Conservation (phyloP, 2,888 invertebrate genomes). For the Amblyteles armatorius region DNA sequence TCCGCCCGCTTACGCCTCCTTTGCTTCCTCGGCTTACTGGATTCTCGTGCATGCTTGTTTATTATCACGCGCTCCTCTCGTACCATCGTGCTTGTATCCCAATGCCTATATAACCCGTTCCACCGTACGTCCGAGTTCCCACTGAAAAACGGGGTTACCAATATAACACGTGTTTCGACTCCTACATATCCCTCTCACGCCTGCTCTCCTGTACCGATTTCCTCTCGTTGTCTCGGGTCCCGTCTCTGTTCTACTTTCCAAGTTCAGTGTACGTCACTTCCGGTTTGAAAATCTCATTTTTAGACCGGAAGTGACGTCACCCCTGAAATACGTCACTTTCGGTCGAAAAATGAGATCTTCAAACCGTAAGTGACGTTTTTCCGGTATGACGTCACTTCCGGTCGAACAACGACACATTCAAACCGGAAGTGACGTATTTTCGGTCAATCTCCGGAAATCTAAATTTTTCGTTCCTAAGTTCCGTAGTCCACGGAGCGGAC, state of each 20-base stretch:
- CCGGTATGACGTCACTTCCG: no score
- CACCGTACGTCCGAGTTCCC: not conserved
- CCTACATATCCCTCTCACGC: slow-evolving; percentile 9
- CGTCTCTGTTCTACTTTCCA: not conserved
- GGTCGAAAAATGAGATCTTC: not conserved
- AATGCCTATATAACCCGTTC: not conserved
- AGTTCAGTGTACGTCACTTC: not conserved
- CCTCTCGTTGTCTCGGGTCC: slow-evolving; percentile 24
- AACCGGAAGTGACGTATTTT: not conserved
- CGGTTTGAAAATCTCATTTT: not conserved
- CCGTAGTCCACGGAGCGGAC: no score
- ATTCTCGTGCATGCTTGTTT: slow-evolving; percentile 38
- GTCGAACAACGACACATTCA: no score
- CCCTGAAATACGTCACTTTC: not conserved
- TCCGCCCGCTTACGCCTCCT: slow-evolving; percentile 14
- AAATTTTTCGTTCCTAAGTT: not conserved
- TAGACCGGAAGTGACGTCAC: not conserved
- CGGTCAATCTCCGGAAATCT: not conserved
- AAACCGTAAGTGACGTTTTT: not conserved
- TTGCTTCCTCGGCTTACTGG: slow-evolving; percentile 3
- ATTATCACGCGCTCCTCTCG: slow-evolving; percentile 28
- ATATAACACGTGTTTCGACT: slow-evolving; percentile 63
- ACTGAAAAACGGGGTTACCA: slow-evolving; percentile 69
- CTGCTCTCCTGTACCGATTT: slow-evolving; percentile 17
- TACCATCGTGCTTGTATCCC: slow-evolving; percentile 23